Conservation (phyloP, 1,140 invertebrate genomes). For the Lepidurus arcticus region DNA sequence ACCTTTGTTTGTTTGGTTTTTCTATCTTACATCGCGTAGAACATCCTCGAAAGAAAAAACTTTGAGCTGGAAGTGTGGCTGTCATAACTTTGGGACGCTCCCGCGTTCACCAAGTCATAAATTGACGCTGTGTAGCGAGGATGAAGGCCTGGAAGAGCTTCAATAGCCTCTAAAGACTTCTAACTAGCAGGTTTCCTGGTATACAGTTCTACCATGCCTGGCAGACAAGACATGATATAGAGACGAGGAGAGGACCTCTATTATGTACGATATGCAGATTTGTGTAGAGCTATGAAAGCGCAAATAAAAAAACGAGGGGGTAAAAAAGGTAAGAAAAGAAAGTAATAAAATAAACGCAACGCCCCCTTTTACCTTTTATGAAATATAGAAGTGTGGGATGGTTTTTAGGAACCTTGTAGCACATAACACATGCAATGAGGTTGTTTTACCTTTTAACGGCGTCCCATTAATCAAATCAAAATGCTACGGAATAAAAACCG, state of each 20-base stretch:
- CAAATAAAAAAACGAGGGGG: not conserved
- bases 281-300: not conserved
- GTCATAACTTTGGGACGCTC: slow-evolving; percentile 14
- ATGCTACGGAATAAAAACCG: not conserved
- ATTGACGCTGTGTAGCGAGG: slow-evolving; percentile 4
- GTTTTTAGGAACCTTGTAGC: not conserved
- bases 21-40: not conserved
- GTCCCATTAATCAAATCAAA: slow-evolving; percentile 19
- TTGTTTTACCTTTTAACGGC: slow-evolving; percentile 22
- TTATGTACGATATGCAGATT: slow-evolving; percentile 7
- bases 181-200: slow-evolving; percentile 14
- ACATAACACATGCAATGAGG: slow-evolving; percentile 11
- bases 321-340: not conserved
- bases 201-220: not conserved
- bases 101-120: slow-evolving; percentile 16
- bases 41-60: not conserved
- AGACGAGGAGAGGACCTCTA: slow-evolving; percentile 18
- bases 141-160: not conserved
- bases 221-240: slow-evolving; percentile 14
- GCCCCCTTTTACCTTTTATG: not conserved
- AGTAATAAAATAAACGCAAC: slow-evolving; percentile 18
- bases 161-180: slow-evolving; percentile 19
- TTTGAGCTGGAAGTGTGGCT: not conserved
- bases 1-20: not conserved
- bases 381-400: slow-evolving; percentile 2